phyloP scores from a whole-genome alignment of 2,113 vertebrate genomes.

The Protomyctophum bolini region DNA sequence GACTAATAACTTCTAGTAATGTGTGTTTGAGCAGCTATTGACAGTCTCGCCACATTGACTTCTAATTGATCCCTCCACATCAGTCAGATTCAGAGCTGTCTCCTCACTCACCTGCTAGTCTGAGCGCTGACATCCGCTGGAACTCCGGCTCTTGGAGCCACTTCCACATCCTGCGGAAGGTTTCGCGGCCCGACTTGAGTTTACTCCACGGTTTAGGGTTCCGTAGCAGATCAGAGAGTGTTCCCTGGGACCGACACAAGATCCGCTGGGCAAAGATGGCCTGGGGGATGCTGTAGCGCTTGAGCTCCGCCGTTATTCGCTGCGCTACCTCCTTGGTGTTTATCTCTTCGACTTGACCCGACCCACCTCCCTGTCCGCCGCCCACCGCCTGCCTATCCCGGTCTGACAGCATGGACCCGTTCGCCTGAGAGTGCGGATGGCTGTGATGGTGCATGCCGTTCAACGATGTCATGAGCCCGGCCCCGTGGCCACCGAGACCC shows the following conservation, averaged over 20 bases:
- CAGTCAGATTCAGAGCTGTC: constrained; percentile 67
- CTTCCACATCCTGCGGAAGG: constrained; percentile 99
- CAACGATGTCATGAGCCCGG: constrained; percentile 86
- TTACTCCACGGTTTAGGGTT: constrained; percentile 99
- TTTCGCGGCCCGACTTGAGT: constrained; percentile 98
- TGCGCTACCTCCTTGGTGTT: constrained; percentile 99
- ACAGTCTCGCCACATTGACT: constrained; percentile 80
- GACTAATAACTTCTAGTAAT: constrained; percentile 78
- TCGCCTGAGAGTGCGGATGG: constrained; percentile 87
- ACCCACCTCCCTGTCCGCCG: constrained; percentile 81
- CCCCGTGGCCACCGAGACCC: constrained; percentile 86
- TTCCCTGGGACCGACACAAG: constrained; percentile 97
- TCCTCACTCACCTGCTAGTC: constrained; percentile 92
- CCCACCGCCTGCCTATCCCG: constrained; percentile 81
- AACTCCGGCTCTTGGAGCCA: constrained; percentile 99
- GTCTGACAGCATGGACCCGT: constrained; percentile 85
- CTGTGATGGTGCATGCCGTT: constrained; percentile 88
- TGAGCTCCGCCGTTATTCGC: constrained; percentile 95
- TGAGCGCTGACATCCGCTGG: constrained; percentile 96
- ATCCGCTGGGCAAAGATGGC: constrained; percentile 98
- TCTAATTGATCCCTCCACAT: constrained; percentile 74
- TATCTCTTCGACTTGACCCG: constrained; percentile 94
- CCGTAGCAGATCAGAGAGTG: constrained; percentile 95
- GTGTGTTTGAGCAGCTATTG: constrained; percentile 76
- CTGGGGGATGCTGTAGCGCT: constrained; percentile 98